Evolutionary conservation across 2,113 vertebrate species (phyloP).

Genomic region (Zeus faber): DNA sequence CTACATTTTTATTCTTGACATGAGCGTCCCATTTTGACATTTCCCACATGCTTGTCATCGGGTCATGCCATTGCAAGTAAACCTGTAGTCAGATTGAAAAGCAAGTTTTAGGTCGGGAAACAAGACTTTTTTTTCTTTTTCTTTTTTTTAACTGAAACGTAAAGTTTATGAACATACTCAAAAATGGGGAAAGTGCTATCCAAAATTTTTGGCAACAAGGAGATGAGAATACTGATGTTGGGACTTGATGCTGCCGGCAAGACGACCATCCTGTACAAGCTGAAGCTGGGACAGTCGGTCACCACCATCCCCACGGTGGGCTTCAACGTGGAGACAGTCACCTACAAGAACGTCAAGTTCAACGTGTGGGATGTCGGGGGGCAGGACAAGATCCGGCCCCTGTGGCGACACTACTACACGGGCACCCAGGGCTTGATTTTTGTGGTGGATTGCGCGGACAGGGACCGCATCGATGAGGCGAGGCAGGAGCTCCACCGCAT

Average conservation of each 20-base stretch:
- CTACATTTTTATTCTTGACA: constrained; percentile 19
- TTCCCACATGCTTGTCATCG: constrained; percentile 3
- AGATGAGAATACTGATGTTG: constrained; percentile 99
- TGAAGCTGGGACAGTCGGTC: constrained; percentile 98
- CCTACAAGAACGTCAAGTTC: constrained; percentile 99
- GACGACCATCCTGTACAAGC: constrained; percentile 98
- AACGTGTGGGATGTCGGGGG: constrained; percentile 99
- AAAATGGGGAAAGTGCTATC: constrained; percentile 99
- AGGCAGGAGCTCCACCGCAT: constrained; percentile 98
- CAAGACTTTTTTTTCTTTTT: constrained; percentile 4
- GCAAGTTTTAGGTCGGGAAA: constrained; percentile 7
- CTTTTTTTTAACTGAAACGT: constrained; percentile 40
- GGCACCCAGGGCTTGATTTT: constrained; percentile 98
- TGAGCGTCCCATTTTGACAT: constrained; percentile 42
- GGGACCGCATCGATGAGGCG: constrained; percentile 97
- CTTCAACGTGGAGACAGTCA: constrained; percentile 99
- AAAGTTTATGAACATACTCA: constrained; percentile 76
- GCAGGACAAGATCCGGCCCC: constrained; percentile 97
- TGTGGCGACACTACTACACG: constrained; percentile 99
- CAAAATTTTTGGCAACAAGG: constrained; percentile 99
- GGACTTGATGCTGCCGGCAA: constrained; percentile 97
- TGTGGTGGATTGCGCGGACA: constrained; percentile 98
- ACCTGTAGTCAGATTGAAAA: constrained; percentile 20
- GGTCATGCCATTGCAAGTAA: constrained; percentile 45
- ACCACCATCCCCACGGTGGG: constrained; percentile 98